These are phyloP conservation scores for Ploceus nigricollis DNA, from an alignment of 2,113 vertebrate species.

Conservation along the genomic window DNA sequence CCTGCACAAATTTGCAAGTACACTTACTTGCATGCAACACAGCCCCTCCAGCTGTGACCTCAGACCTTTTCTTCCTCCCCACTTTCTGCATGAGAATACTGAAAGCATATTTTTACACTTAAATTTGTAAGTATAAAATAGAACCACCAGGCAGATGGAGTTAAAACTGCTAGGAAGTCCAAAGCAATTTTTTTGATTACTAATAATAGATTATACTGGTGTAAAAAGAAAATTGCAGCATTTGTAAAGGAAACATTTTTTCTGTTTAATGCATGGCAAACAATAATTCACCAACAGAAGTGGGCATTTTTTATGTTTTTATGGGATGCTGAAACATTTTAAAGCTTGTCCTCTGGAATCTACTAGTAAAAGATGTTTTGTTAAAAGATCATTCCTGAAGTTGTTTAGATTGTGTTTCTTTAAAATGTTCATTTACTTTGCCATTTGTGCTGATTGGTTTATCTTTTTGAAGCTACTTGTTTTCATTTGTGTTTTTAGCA, in stretches of 20 bases:
- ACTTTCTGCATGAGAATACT: constrained; percentile 13
- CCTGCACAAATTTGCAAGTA: not conserved
- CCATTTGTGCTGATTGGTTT: not conserved
- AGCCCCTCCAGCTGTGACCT: constrained; percentile 71
- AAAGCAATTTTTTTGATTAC: not conserved
- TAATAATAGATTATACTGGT: not conserved
- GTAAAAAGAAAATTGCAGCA: not conserved
- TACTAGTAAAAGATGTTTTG: not conserved
- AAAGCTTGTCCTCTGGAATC: not conserved
- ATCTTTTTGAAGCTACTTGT: not conserved
- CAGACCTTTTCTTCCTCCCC: not conserved
- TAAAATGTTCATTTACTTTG: not conserved
- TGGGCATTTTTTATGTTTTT: not conserved
- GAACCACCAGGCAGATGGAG: not conserved
- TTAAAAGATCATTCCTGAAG: not conserved
- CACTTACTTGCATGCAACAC: constrained; percentile 5
- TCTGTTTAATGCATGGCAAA: not conserved
- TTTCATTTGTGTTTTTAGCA: not conserved
- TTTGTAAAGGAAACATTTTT: not conserved
- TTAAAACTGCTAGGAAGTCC: not conserved
- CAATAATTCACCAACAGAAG: not conserved
- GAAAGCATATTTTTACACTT: constrained; percentile 67
- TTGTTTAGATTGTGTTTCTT: not conserved
- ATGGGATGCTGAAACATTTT: not conserved
- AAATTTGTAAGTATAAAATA: constrained; percentile 39